Base-by-base conservation (phyloP, 2,797 vertebrate species). In the Loriculus beryllinus region DNA sequence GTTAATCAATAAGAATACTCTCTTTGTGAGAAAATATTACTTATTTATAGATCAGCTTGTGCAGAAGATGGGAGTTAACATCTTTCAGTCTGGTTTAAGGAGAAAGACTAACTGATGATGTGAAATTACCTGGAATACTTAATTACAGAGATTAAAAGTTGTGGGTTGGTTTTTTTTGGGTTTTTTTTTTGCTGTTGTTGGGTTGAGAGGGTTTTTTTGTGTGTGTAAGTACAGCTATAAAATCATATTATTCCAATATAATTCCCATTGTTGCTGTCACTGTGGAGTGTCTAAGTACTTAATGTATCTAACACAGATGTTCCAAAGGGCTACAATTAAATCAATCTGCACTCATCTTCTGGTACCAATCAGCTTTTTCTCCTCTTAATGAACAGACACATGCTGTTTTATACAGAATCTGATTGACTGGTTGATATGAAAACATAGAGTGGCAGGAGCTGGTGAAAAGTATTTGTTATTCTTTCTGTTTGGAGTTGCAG, bases 261-360 rank as follows among this genome's bases (percentile, higher is more conserved):
- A 90, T 84, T 95, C 59, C 69, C 90, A 93, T 84, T 95, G 84
- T 95, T 93, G 82, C 92, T 94, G 68, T 94, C 84, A 92, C n/a
- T 62, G 37, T 81, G 43, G 81, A 92, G 77, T 69, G 63, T 84
- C 76, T 93, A 72, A 95, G 62, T 78, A 45, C 47, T 87, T 94
- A 71, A 94, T 75, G 43, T 43, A 90, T 87, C 77, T 85, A 84
- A 90, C 76, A 79, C 80, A 93, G 93, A 94, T 71, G 79, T 93
- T 86, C 90, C 90, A 94, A 96, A 95, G 81, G 86, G 85, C 90
- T 93, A 69, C 95, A 96, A 96, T 96, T 97, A 97, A 97, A 95
- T 93, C 93, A 92, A 59, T 92, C 90, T 82, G 76, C 79, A 67
- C 93, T 96, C 92, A 78, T 97, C 94, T 96, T 95, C 92, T 90